Evolutionary conservation across 2,113 vertebrate genomes (phyloP), one percentile per base, ranked within the genome.

Genomic region (Anoplopoma fimbria): DNA sequence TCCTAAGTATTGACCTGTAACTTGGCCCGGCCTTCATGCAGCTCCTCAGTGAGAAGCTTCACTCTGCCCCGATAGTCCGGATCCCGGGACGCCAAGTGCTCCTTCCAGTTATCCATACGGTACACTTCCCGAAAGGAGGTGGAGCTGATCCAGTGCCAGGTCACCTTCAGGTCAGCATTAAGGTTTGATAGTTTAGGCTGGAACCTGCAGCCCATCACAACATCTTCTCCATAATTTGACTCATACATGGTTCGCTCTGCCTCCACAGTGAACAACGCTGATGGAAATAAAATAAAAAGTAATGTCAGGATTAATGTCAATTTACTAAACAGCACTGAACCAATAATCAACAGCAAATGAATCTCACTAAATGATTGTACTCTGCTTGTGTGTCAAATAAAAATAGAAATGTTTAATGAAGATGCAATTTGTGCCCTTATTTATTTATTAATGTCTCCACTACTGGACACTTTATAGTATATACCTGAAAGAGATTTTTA

Each of bases 171-270:
- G 17, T 91, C 70, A 7, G 15, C 4, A 10, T 89, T 25, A 21
- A 62, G 45, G 13, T 87, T n/a, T 1, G 38, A 27, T 0, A 74
- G 61, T n/a, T 91, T 76, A 15, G 95, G 90, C 29, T 93, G 91
- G 92, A 99, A 99, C 9, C 14, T 92, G 87, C 98, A 99, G 85
- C 95, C 96, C 91, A 99, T 93, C 9, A 93, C 95, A 27, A 98
- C 93, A 0, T 95, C 94, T 64, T 61, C 91, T 21, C 95, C 94
- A 2, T 94, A 92, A 61, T 96, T 94, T 6, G 94, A 95, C 1
- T 3, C 51, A 14, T 96, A 96, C 0, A 23, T 25, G 5, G 83
- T 73, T 61, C 75, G 89, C 21, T 93, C 93, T 12, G 94, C 93
- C 64, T 95, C 90, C 49, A 99, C 95, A 0, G 93, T 97, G 88